Conservation (phyloP, 2,113 vertebrate species). For the Pseudopodoces humilis region DNA sequence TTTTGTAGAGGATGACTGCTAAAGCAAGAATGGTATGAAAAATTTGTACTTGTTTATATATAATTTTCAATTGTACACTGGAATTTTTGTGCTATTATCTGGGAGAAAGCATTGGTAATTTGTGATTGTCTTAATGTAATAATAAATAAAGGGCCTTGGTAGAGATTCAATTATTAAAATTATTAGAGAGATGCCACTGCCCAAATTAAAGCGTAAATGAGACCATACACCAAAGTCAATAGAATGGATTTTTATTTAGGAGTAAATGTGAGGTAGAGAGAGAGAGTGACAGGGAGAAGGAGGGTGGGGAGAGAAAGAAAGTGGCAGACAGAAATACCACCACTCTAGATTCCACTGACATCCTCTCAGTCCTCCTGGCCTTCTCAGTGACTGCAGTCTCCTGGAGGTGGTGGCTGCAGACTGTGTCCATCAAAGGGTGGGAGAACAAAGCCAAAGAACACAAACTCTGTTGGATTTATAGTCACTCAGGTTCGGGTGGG, state of each 20-base stretch:
- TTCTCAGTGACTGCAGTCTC: neutral
- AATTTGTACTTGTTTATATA: neutral
- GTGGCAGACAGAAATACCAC: neutral
- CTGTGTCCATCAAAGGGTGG: neutral
- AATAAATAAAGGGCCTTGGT: neutral
- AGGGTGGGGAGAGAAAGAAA: neutral
- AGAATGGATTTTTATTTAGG: neutral
- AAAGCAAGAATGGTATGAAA: neutral
- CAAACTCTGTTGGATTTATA: fast-evolving
- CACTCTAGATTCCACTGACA: fast-evolving
- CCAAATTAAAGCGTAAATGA: neutral
- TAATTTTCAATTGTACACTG: neutral
- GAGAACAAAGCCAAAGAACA: neutral
- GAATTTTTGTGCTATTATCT: neutral
- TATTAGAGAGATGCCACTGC: neutral
- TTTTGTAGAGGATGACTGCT: neutral
- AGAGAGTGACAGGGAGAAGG: neutral
- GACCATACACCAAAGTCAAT: neutral
- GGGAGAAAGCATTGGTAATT: neutral
- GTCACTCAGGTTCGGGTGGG: too few species aligned
- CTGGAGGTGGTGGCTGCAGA: neutral
- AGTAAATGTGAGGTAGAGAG: neutral
- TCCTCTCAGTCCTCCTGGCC: neutral
- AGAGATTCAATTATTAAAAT: neutral
- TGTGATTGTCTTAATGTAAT: neutral